phyloP scores from a whole-genome alignment of 2,113 vertebrate species.

The Oncorhynchus mykiss region DNA sequence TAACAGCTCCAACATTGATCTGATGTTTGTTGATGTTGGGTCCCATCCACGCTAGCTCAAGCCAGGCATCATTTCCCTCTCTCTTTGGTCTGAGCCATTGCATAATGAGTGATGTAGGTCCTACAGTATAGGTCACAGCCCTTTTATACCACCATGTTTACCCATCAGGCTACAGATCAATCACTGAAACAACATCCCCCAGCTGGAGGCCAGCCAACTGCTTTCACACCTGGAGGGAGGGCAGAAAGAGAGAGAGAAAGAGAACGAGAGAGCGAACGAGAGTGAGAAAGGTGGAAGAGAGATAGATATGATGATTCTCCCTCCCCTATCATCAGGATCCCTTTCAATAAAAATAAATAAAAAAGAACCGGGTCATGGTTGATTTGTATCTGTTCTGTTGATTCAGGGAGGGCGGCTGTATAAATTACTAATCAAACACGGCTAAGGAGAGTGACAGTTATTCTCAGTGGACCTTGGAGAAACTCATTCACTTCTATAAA shows the following conservation, averaged over 20 bases:
- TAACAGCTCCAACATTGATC: too few species aligned
- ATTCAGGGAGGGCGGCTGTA: constrained; percentile 32
- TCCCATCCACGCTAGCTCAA: background rate
- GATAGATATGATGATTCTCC: background rate
- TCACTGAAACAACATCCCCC: background rate
- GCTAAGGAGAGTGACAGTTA: constrained; percentile 57
- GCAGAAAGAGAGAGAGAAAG: background rate
- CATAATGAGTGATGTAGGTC: background rate
- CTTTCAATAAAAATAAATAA: constrained; percentile 23
- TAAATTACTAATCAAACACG: constrained; percentile 56
- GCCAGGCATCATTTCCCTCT: background rate
- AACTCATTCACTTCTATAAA: constrained; percentile 32
- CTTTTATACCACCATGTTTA: background rate
- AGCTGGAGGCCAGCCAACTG: background rate
- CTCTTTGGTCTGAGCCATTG: background rate
- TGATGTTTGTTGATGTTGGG: background rate
- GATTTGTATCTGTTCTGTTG: constrained; percentile 51
- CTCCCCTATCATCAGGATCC: background rate
- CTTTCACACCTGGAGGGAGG: background rate
- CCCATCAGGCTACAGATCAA: background rate
- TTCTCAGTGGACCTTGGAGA: constrained; percentile 47
- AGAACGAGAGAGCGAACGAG: background rate
- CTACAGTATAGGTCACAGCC: background rate
- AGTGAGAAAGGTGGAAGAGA: background rate
- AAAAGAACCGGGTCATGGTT: constrained; percentile 39